A percentile compares a stretch with the other conserved stretches of the same genome.
Conservation (phyloP, 2,113 vertebrate species). For the Ceratotherium simum region DNA sequence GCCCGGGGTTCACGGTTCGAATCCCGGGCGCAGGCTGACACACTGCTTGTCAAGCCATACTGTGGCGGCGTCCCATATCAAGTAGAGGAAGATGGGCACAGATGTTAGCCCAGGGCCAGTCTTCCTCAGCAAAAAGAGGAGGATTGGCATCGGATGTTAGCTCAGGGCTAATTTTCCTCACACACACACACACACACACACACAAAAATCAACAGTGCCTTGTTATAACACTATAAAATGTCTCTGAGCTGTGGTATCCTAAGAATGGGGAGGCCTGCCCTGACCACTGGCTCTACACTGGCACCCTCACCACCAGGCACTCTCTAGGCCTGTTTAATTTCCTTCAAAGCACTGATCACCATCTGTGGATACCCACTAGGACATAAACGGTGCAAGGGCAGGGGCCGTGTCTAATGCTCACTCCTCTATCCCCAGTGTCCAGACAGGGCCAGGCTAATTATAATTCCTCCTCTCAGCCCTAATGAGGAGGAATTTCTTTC, state of each 20-base stretch:
- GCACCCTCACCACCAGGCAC: background rate
- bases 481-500: background rate
- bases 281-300: background rate
- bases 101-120: no score
- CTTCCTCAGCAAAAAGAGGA: no score
- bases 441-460: background rate
- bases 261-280: background rate
- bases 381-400: rapidly evolving
- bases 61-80: no score
- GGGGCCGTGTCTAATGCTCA: rapidly evolving
- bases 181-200: no score
- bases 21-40: no score
- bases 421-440: background rate
- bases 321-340: background rate
- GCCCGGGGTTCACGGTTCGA: no score
- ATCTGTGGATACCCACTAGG: background rate
- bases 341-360: background rate
- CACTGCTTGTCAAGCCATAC: no score
- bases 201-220: background rate
- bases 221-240: background rate
- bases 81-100: no score
- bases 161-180: no score
- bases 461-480: background rate
- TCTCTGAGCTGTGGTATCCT: background rate
- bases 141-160: no score